These are phyloP conservation scores for Musca domestica DNA, from an alignment of 1,140 invertebrate species.

Conservation along the genomic window DNA sequence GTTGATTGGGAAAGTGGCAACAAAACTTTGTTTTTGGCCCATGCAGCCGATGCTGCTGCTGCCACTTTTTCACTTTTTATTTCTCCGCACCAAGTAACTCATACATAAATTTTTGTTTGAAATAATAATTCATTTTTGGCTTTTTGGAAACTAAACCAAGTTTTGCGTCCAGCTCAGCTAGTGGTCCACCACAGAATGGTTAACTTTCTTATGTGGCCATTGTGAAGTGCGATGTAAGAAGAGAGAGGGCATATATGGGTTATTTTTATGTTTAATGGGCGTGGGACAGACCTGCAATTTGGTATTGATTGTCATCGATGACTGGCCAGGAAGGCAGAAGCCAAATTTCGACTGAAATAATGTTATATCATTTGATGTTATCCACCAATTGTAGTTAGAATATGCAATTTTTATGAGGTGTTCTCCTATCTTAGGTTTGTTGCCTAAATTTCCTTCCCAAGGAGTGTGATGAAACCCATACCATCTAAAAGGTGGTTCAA, in stretches of 20 bases:
- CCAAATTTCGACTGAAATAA: background rate
- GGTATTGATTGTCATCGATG: too few species aligned
- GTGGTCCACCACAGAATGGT: slow-evolving; percentile 14
- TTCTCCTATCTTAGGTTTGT: too few species aligned
- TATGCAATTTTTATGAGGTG: too few species aligned
- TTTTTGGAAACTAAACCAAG: background rate
- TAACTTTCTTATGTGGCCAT: background rate
- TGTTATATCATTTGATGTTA: too few species aligned
- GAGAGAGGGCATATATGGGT: too few species aligned
- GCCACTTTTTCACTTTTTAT: too few species aligned
- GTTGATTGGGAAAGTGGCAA: slow-evolving; percentile 14
- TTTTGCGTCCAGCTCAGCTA: slow-evolving; percentile 1
- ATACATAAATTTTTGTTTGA: slow-evolving; percentile 1
- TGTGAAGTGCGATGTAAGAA: background rate
- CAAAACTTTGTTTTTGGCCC: background rate
- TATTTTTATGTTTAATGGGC: background rate
- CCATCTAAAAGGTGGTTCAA: too few species aligned
- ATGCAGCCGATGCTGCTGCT: background rate
- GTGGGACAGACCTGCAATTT: background rate
- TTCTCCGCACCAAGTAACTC: too few species aligned
- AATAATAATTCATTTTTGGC: slow-evolving; percentile 10
- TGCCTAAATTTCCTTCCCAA: too few species aligned
- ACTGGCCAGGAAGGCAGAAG: background rate
- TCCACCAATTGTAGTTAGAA: too few species aligned
- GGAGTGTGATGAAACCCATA: too few species aligned